Evolutionary conservation across 1,140 invertebrate species (phyloP), one percentile per base, ranked within the genome.

Genomic region (Drosophila orosa): DNA sequence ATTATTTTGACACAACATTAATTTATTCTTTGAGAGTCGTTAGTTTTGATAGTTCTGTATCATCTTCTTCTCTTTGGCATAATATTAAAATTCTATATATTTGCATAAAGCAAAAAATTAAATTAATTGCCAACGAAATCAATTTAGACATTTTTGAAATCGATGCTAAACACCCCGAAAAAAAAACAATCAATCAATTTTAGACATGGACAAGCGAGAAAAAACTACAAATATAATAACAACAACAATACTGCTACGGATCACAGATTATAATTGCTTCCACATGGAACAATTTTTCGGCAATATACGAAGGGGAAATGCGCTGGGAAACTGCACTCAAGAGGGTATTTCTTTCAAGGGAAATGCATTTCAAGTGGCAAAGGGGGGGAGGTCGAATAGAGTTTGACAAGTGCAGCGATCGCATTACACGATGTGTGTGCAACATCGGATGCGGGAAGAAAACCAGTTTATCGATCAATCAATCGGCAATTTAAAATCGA

Each of bases 401-500:
- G 15, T 13, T 33, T 29, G 29, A 52, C 65, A 72, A 72, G 66
- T 71, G 67, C 31, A 45, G 25, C 25, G 62, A 56, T 71, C 25
- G 40, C 17, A 22, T 71, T 71, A 47, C 65, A 71, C 39, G 33
- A 71, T 40, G 63, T 42, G 65, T 35, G 63, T 42, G 65, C 24
- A 54, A 54, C 50, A 35, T 54, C 5, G 50, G 50, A 35, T n/a
- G 31, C 50, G 15, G 33, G 29, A 33, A 62, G 29, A 24, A 66
- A 61, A 62, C 61, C 59, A 47, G 66, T 56, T 19, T 85, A 78
- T 77, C 39, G 61, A 80, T 74, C 81, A 77, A 80, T 84, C 77
- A 85, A 85, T 80, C 73, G 68, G 42, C 73, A 78, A 84, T 85
- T 81, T 74, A 77, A 84, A 80, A 77, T 80, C 81, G 81, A 84